Conservation (phyloP, 1,140 invertebrate species). For the Drosophila paulistorum region DNA sequence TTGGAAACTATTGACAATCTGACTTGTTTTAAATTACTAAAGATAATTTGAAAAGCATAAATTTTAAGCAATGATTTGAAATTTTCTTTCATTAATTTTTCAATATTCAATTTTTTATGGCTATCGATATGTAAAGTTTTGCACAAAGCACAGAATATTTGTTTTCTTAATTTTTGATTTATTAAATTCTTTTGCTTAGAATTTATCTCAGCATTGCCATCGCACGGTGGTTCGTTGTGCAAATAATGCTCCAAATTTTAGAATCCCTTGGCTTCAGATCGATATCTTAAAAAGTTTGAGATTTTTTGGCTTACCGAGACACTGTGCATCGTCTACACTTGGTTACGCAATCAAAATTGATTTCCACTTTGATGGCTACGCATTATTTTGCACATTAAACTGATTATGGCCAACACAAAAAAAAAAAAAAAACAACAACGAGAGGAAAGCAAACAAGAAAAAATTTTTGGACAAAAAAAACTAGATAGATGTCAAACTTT, state of each 20-base stretch:
- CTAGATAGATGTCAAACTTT: constrained; percentile 46
- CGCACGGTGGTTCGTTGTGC: too few species aligned
- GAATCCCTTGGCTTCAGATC: too few species aligned
- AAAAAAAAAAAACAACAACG: not conserved
- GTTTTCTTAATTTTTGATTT: constrained; percentile 11
- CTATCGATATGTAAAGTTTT: not conserved
- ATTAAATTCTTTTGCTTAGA: constrained; percentile 12
- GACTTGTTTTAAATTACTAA: too few species aligned
- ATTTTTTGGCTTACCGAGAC: not conserved
- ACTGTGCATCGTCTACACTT: constrained; percentile 16
- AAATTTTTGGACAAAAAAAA: not conserved
- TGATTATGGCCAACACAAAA: constrained; percentile 36
- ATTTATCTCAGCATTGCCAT: constrained; percentile 4
- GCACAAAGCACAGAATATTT: not conserved
- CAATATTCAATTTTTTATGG: not conserved
- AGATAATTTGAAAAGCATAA: too few species aligned
- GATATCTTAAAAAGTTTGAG: not conserved
- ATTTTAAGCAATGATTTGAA: too few species aligned
- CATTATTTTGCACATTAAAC: constrained; percentile 44
- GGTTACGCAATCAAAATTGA: constrained; percentile 53
- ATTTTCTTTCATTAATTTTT: too few species aligned
- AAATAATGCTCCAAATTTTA: too few species aligned
- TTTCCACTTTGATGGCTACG: constrained; percentile 48
- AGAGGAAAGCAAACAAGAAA: not conserved
- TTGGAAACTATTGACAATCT: too few species aligned